phyloP scores from a whole-genome alignment of 2,888 invertebrate genomes.

The Tenthredo scrophulariae region DNA sequence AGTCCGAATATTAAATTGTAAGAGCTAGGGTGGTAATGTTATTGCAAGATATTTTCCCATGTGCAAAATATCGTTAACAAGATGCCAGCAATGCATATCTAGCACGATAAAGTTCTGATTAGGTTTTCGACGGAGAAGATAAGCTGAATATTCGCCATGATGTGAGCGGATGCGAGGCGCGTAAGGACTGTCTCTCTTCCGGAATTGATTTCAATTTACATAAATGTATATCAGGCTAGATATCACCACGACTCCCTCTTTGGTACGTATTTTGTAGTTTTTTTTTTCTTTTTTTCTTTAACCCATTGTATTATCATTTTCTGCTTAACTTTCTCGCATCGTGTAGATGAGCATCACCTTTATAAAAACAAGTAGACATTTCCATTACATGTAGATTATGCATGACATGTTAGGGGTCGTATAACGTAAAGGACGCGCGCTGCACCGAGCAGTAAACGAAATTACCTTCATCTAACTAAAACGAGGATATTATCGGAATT shows the following conservation, averaged over 20 bases:
- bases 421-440: background rate
- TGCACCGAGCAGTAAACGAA: background rate
- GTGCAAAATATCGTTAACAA: constrained; percentile 7
- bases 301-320: background rate
- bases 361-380: background rate
- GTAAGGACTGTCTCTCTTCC: constrained; percentile 1
- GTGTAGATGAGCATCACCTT: background rate
- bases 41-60: background rate
- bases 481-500: background rate
- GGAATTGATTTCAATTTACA: constrained; percentile 2
- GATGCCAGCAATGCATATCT: background rate
- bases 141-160: constrained; percentile 9
- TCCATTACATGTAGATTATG: background rate
- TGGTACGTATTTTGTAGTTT: background rate
- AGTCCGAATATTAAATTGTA: background rate
- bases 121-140: background rate
- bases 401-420: background rate
- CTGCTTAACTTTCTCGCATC: background rate
- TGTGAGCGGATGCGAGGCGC: background rate
- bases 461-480: background rate
- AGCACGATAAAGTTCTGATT: constrained; percentile 12
- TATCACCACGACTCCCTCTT: background rate
- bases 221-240: background rate
- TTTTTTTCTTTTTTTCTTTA: background rate
- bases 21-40: background rate